A percentile compares a stretch with the other conserved stretches of the same genome.
Evolutionary conservation across 2,888 invertebrate species (phyloP).

Genomic region (Melanostoma scalare): DNA sequence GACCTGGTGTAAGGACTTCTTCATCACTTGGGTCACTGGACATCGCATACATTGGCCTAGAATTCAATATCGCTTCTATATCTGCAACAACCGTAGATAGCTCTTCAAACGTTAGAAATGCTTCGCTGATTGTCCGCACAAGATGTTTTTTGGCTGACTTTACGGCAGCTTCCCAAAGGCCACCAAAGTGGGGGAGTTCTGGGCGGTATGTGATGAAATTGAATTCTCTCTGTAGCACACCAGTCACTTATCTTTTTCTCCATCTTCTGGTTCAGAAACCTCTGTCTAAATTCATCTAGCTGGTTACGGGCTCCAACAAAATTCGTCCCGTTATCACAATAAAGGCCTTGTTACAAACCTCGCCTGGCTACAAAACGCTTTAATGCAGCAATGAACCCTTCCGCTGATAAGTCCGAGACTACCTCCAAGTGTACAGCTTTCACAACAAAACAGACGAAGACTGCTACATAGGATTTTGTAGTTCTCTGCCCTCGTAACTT

Average conservation of each 20-base stretch:
- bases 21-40: constrained; percentile 40
- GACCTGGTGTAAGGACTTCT: constrained; percentile 35
- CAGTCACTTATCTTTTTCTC: constrained; percentile 6
- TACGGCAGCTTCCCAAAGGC: background rate
- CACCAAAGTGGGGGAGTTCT: background rate
- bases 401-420: constrained; percentile 34
- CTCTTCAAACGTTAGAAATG: constrained; percentile 74
- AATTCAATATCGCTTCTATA: constrained; percentile 70
- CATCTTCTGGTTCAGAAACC: constrained; percentile 6
- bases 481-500: too few relatives aligned
- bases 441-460: constrained; percentile 52
- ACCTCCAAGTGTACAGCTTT: constrained; percentile 47
- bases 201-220: constrained; percentile 64
- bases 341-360: constrained; percentile 17
- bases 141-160: constrained; percentile 3
- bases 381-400: constrained; percentile 46
- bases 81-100: constrained; percentile 72
- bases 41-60: constrained; percentile 12
- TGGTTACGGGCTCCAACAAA: constrained; percentile 46
- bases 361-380: constrained; percentile 37
- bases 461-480: too few relatives aligned
- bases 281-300: constrained; percentile 14
- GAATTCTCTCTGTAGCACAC: background rate
- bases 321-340: constrained; percentile 61
- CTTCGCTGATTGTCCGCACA: constrained; percentile 60